Evolutionary conservation across 2,113 vertebrate species (phyloP).

Genomic region (Sialia sialis): DNA sequence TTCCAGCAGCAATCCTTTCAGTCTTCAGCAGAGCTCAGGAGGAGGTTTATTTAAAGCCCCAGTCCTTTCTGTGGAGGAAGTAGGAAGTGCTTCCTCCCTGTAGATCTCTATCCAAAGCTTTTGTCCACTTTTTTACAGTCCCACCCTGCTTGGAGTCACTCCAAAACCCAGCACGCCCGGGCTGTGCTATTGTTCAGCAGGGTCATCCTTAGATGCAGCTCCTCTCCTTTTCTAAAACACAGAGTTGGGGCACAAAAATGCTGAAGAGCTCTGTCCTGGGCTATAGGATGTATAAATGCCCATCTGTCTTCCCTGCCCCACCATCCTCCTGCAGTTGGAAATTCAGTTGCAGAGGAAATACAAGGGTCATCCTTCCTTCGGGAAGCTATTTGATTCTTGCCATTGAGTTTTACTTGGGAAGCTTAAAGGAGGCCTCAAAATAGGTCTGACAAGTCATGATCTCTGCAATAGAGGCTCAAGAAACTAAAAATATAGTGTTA

Average conservation of each 20-base stretch:
- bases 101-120: conserved; percentile 42
- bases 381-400: neutral
- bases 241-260: neutral
- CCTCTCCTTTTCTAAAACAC: neutral
- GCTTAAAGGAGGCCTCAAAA: neutral
- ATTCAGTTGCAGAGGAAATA: neutral
- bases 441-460: neutral
- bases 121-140: conserved; percentile 37
- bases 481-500: neutral
- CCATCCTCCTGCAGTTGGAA: neutral
- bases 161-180: neutral
- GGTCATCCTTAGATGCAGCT: neutral
- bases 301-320: neutral
- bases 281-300: neutral
- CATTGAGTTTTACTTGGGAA: neutral
- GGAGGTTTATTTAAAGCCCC: conserved; percentile 50
- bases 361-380: fast-evolving
- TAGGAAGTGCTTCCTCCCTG: conserved; percentile 43
- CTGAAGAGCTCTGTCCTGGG: neutral
- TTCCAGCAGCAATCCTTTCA: neutral
- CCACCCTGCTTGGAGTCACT: conserved; percentile 1
- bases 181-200: neutral
- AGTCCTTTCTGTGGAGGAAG: conserved; percentile 26
- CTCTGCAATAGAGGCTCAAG: neutral
- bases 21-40: neutral